These are phyloP conservation scores for Melanerpes formicivorus DNA, from an alignment of 2,113 vertebrate genomes.

Conservation along the genomic window DNA sequence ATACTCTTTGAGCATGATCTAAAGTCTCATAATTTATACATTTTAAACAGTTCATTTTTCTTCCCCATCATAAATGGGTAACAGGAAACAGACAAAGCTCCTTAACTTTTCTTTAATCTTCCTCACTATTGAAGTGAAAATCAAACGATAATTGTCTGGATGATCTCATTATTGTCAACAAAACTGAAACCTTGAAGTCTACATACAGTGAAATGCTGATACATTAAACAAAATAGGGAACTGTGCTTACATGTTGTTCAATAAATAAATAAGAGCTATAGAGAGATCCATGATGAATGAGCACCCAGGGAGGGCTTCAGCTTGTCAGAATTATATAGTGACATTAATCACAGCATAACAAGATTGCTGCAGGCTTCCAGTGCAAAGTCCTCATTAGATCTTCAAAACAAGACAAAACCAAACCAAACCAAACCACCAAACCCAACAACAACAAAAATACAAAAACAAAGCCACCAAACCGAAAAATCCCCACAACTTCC, in stretches of 20 bases:
- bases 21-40: constrained; percentile 56
- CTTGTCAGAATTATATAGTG: constrained; percentile 60
- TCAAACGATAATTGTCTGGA: constrained; percentile 79
- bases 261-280: constrained; percentile 77
- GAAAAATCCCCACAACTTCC: constrained; percentile 31
- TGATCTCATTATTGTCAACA: constrained; percentile 83
- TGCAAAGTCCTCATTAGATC: constrained; percentile 69
- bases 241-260: constrained; percentile 72
- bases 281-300: constrained; percentile 52
- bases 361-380: constrained; percentile 60
- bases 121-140: constrained; percentile 75
- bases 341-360: constrained; percentile 71
- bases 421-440: background rate
- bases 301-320: constrained; percentile 48
- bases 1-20: background rate
- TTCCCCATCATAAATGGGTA: constrained; percentile 62
- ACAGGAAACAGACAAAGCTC: constrained; percentile 78
- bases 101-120: constrained; percentile 82
- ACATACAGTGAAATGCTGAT: constrained; percentile 68
- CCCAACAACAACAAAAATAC: background rate
- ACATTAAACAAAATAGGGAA: constrained; percentile 74
- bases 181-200: constrained; percentile 77
- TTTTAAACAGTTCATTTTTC: constrained; percentile 47
- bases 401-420: constrained; percentile 54
- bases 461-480: too few species aligned